phyloP scores from a whole-genome alignment of 2,888 invertebrate genomes.

The Hyalella azteca region DNA sequence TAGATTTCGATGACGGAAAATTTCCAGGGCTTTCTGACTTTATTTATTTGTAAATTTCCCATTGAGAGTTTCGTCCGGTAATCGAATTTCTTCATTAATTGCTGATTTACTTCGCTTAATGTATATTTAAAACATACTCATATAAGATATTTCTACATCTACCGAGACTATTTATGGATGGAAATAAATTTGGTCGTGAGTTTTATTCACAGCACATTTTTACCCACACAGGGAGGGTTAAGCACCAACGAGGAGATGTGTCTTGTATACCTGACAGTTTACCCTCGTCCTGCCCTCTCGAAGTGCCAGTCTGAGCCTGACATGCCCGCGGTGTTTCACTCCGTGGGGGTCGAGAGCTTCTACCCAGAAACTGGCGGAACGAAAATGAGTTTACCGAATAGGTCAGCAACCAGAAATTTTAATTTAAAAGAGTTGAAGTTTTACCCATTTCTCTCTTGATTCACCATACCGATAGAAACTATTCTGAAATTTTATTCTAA shows the following conservation, averaged over 20 bases:
- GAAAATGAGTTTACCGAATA: too few relatives aligned
- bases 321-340: not conserved
- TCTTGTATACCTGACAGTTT: not conserved
- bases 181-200: not conserved
- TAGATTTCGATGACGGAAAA: not conserved
- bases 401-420: too few relatives aligned
- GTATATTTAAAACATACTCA: not conserved
- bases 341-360: not conserved
- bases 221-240: not conserved
- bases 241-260: conserved; percentile 32
- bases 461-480: too few relatives aligned
- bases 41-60: not conserved
- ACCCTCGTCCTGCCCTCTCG: not conserved
- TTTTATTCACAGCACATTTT: not conserved
- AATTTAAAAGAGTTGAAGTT: too few relatives aligned
- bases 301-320: not conserved
- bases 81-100: not conserved
- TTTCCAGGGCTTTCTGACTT: not conserved
- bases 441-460: too few relatives aligned
- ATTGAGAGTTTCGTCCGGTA: not conserved
- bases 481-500: too few relatives aligned
- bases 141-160: not conserved
- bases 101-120: not conserved
- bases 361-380: not conserved
- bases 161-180: not conserved